Evolutionary conservation across 2,113 vertebrate genomes (phyloP).

Genomic region (Amblyornis subalaris): DNA sequence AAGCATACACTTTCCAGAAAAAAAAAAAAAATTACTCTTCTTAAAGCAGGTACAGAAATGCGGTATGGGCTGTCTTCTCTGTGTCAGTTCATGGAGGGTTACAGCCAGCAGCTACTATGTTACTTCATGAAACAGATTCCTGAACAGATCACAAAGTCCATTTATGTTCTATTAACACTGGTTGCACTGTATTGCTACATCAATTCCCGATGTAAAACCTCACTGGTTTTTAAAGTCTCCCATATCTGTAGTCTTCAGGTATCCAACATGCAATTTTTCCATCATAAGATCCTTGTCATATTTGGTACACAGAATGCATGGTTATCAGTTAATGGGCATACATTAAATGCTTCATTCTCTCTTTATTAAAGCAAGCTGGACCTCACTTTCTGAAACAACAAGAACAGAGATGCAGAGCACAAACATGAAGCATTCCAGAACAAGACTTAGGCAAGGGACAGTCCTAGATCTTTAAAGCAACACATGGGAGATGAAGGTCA

Average conservation of each 20-base stretch:
- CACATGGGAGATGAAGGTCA: fast-evolving
- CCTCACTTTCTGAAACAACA: neutral
- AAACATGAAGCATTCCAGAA: neutral
- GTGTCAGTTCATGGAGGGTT: neutral
- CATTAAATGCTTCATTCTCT: neutral
- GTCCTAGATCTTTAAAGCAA: neutral
- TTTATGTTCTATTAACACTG: neutral
- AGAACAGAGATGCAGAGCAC: neutral
- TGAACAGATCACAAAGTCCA: neutral
- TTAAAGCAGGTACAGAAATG: neutral
- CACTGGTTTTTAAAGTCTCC: neutral
- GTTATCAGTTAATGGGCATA: neutral
- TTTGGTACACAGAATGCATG: neutral
- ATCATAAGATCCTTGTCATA: neutral
- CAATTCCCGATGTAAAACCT: neutral
- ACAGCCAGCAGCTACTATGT: neutral
- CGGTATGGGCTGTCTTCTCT: neutral
- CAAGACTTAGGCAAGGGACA: neutral
- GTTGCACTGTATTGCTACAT: neutral
- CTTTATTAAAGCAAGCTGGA: neutral
- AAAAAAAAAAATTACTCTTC: neutral
- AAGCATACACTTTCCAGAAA: neutral
- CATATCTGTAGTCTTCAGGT: neutral
- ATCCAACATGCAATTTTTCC: neutral
- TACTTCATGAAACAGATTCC: neutral